These are phyloP conservation scores for Drosophila equinoxialis DNA, from an alignment of 1,140 invertebrate species.

Conservation along the genomic window DNA sequence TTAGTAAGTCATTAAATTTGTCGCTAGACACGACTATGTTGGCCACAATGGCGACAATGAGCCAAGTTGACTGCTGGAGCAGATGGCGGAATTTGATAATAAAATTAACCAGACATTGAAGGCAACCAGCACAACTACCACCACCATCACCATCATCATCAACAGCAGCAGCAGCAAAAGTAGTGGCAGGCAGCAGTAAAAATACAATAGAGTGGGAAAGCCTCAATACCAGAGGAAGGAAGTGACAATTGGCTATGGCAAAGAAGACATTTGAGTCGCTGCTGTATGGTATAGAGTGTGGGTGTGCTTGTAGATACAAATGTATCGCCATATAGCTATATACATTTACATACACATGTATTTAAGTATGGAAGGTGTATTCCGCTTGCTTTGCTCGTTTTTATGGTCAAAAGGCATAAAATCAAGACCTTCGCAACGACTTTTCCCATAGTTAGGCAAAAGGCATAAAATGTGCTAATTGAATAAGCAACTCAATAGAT, in stretches of 20 bases:
- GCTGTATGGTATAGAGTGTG: conserved; percentile 5
- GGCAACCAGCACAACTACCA: conserved; percentile 21
- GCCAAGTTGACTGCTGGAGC: conserved; percentile 38
- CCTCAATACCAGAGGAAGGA: conserved; percentile 59
- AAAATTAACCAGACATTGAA: conserved; percentile 63
- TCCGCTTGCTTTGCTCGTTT: conserved; percentile 27
- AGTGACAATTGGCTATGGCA: conserved; percentile 59
- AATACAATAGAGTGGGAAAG: conserved; percentile 42
- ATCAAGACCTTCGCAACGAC: conserved; percentile 64
- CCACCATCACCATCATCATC: conserved; percentile 7
- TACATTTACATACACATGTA: not conserved
- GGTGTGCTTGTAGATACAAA: conserved; percentile 14
- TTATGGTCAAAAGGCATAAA: conserved; percentile 75
- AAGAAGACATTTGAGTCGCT: conserved; percentile 45
- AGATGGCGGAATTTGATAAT: conserved; percentile 74
- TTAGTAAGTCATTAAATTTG: conserved; percentile 82
- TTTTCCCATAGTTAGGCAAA: conserved; percentile 65
- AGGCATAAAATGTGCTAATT: conserved; percentile 75
- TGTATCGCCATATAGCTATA: conserved; percentile 4
- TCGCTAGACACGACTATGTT: conserved; percentile 78
- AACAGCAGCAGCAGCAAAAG: not conserved
- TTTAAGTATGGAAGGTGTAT: not conserved
- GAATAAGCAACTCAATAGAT: conserved; percentile 69
- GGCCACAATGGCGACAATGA: conserved; percentile 75
- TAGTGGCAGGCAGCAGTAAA: not conserved